Base-by-base conservation (phyloP, 2,113 vertebrate genomes). In the Herpetotheres cachinnans region DNA sequence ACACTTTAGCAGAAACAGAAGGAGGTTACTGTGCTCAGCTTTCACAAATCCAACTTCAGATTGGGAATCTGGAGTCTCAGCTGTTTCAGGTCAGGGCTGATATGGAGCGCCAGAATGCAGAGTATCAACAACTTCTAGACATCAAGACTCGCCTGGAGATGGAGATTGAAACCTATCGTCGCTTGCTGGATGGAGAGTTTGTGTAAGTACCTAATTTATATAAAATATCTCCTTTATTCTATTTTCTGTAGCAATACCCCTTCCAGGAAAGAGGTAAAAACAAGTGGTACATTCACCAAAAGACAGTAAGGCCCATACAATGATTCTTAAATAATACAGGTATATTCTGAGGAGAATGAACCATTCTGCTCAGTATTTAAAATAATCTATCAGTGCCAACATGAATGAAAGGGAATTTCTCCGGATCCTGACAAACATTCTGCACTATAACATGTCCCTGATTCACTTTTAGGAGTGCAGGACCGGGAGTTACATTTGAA, bases 141-240 rank as follows among this genome's bases (percentile, higher is more conserved):
- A 97, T 98, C 94, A 99, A 99, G 86, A 96, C 85, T 22, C 97
- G 96, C 22, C 97, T 98, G 95, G 98, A 99, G 86, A 98, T 98
- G 90, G 98, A 99, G 92, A 99, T 99, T 16, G 98, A 98, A 83
- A 98, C 98, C 86, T 99, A 99, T 40, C 97, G 98, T 7, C 97
- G 97, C 67, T 86, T 99, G 70, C 97, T 99, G 16, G 98, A 98
- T 16, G 98, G 98, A 4, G 98, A 99, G 32, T 93, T 97, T 11
- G 96, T 95, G 98, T 98, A 95, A 89, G 98, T 80, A 27, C 25
- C 78, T 6, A 16, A 12, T 38, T 17, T 20, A 62, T 22, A 40
- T 14, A 11, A 59, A 76, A 19, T 38, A 72, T 1, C 58, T n/a
- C 24, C 69, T 49, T 10, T n/a, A 4, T 2, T 62, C 81, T 44